phyloP scores from a whole-genome alignment of 2,888 invertebrate genomes.

The Phlogophora meticulosa region DNA sequence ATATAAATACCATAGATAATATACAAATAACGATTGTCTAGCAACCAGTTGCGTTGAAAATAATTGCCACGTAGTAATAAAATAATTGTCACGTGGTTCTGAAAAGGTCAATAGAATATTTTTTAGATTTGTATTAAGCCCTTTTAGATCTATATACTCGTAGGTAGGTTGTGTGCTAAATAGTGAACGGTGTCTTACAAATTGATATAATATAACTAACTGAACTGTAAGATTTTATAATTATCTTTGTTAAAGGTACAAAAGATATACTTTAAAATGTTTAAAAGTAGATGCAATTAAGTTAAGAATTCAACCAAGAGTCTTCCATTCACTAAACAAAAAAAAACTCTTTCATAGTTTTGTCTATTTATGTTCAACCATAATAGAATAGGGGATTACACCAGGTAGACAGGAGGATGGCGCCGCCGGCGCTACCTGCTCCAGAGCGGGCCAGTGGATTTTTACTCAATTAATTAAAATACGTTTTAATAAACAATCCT shows the following conservation, averaged over 20 bases:
- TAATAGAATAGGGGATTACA: conserved; percentile 61
- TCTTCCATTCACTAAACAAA: conserved; percentile 20
- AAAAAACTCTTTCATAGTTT: conserved; percentile 30
- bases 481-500: conserved; percentile 86
- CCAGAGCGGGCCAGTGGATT: conserved; percentile 31
- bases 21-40: conserved; percentile 2
- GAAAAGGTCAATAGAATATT: background rate
- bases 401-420: conserved; percentile 72
- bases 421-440: conserved; percentile 88
- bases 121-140: background rate
- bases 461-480: conserved; percentile 74
- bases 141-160: background rate
- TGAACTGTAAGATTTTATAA: background rate
- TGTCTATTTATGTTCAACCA: conserved; percentile 23
- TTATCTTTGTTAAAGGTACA: conserved; percentile 3
- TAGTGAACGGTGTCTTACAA: background rate
- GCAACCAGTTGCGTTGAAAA: conserved; percentile 7
- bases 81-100: conserved; percentile 10
- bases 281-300: conserved; percentile 10
- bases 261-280: background rate
- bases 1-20: background rate
- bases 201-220: background rate
- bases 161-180: background rate
- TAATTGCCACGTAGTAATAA: conserved; percentile 18
- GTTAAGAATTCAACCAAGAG: conserved; percentile 4